Percentiles rank a stretch among this genome's conserved stretches.
Conservation (phyloP, 1,140 invertebrate species). For the Ladona fulva region DNA sequence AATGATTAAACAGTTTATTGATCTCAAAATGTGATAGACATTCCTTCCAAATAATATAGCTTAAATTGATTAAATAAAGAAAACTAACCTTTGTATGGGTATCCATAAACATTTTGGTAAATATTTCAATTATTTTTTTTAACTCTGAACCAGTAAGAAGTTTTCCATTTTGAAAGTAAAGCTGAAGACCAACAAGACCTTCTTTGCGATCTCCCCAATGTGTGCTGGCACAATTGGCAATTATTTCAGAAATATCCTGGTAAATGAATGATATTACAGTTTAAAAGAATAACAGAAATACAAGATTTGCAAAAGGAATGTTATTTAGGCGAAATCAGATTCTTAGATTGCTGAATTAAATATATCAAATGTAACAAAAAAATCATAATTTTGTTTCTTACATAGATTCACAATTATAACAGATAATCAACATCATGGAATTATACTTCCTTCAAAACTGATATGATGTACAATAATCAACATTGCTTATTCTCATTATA, state of each 20-base stretch:
- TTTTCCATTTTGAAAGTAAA: slow-evolving; percentile 61
- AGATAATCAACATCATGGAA: no score
- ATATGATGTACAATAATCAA: no score
- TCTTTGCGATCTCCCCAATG: slow-evolving; percentile 90
- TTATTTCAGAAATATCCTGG: slow-evolving; percentile 81
- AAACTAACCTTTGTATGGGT: slow-evolving; percentile 77
- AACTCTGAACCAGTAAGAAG: slow-evolving; percentile 60
- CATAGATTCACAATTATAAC: no score
- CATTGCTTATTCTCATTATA: no score
- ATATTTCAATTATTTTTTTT: slow-evolving; percentile 76
- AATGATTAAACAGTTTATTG: no score
- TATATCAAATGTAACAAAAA: no score
- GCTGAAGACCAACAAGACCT: slow-evolving; percentile 70
- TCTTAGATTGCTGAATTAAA: no score
- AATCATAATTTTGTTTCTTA: no score
- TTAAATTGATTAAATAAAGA: no score
- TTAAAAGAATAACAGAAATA: slow-evolving; percentile 11
- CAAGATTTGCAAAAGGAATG: not conserved
- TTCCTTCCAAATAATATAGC: no score
- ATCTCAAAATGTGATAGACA: no score
- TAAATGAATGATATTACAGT: slow-evolving; percentile 15
- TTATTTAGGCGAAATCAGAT: not conserved
- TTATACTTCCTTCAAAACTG: no score
- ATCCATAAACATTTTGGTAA: slow-evolving; percentile 94
- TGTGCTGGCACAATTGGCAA: slow-evolving; percentile 73